A percentile compares a stretch with the other conserved stretches of the same genome.
Evolutionary conservation across 2,888 invertebrate species (phyloP).

Genomic region (Pilophorus perplexus): DNA sequence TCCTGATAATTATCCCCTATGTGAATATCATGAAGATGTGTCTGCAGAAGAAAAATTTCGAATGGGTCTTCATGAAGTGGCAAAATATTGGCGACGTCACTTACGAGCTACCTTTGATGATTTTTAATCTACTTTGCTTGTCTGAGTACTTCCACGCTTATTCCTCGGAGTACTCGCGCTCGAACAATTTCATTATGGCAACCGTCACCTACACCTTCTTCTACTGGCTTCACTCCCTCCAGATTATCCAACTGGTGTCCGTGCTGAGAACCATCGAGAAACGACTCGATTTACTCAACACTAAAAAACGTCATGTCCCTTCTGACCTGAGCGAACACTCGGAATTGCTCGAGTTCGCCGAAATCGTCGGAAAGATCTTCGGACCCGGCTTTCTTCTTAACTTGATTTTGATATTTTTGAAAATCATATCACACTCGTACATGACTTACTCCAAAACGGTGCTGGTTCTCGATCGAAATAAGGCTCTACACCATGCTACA

Average conservation of each 20-base stretch:
- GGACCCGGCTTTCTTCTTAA: not conserved
- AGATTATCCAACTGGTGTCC: not conserved
- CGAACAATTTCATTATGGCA: not conserved
- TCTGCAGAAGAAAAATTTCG: not conserved
- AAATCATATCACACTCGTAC: not conserved
- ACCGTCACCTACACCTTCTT: not conserved
- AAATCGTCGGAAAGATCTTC: not conserved
- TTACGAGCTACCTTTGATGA: not conserved
- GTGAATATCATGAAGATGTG: not conserved
- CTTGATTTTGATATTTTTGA: not conserved
- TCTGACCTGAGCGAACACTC: not conserved
- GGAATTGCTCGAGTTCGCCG: not conserved
- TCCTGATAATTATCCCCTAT: not conserved
- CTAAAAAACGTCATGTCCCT: not conserved
- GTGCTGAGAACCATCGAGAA: not conserved
- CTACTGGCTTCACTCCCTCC: not conserved
- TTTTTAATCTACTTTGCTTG: not conserved
- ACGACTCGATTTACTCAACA: not conserved
- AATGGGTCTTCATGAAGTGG: not conserved
- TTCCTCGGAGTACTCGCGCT: not conserved
- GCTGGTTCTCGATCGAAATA: not conserved
- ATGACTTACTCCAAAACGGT: not conserved
- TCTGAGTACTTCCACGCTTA: not conserved
- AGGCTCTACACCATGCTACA: not conserved
- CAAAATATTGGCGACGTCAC: not conserved